Percentiles rank a stretch among this genome's conserved stretches.
Evolutionary conservation across 2,797 vertebrate genomes (phyloP).

Genomic region (Pseudomugil tenellus): DNA sequence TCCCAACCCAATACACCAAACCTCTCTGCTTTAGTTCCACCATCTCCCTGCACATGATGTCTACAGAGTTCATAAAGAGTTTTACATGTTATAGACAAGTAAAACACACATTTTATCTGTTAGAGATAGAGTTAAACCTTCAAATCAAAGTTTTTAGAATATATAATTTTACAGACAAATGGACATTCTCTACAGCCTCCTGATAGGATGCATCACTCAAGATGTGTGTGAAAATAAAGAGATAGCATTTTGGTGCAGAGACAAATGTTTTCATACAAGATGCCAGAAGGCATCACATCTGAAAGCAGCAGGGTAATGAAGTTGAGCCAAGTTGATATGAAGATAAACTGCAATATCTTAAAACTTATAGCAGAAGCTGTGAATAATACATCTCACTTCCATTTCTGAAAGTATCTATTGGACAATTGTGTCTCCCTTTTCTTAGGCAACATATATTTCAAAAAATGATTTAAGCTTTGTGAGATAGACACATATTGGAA

Average conservation of each 20-base stretch:
- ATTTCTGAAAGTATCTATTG: slow-evolving; percentile 56
- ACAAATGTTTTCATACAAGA: slow-evolving; percentile 39
- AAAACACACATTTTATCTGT: neutral
- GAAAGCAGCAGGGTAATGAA: slow-evolving; percentile 52
- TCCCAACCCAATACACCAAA: slow-evolving; percentile 9
- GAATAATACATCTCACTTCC: slow-evolving; percentile 70
- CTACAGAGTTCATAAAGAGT: too few relatives aligned
- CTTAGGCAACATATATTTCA: slow-evolving; percentile 45
- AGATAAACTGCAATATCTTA: slow-evolving; percentile 71
- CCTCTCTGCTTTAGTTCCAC: neutral
- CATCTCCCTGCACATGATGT: neutral
- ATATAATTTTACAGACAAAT: slow-evolving; percentile 3
- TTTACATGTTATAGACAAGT: too few relatives aligned
- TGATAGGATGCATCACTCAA: slow-evolving; percentile 10
- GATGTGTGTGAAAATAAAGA: slow-evolving; percentile 1
- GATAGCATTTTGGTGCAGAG: slow-evolving; percentile 10
- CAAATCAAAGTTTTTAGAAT: neutral
- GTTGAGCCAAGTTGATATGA: slow-evolving; percentile 59
- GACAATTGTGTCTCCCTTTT: slow-evolving; percentile 2
- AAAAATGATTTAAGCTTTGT: slow-evolving; percentile 63
- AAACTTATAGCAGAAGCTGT: slow-evolving; percentile 54
- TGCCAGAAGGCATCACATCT: slow-evolving; percentile 55
- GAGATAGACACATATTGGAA: slow-evolving; percentile 52
- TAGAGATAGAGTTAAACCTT: neutral
- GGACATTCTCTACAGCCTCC: neutral